Conservation (phyloP, 2,888 invertebrate species). For the Trilocha varians region DNA sequence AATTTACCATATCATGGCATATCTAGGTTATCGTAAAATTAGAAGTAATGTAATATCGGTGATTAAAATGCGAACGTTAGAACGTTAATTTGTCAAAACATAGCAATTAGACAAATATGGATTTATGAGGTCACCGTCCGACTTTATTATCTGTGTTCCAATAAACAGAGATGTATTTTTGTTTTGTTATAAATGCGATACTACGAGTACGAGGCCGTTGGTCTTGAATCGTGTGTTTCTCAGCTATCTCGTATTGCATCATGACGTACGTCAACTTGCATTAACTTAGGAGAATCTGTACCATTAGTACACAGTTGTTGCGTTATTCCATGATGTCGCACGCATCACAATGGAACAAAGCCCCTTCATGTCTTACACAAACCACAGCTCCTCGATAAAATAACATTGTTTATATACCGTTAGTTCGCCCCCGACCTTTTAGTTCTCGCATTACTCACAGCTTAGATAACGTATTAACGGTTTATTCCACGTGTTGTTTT, state of each 20-base stretch:
- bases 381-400: constrained; percentile 32
- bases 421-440: constrained; percentile 30
- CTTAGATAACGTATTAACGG: constrained; percentile 3
- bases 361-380: constrained; percentile 27
- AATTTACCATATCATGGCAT: too few relatives aligned
- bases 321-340: constrained; percentile 30
- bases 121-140: background rate
- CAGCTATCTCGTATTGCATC: background rate
- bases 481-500: constrained; percentile 18
- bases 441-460: constrained; percentile 23
- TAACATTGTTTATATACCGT: constrained; percentile 47
- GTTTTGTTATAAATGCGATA: constrained; percentile 2
- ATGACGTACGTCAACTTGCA: background rate
- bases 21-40: background rate
- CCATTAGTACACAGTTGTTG: constrained; percentile 13
- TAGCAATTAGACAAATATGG: background rate
- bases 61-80: background rate
- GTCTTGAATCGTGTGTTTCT: background rate
- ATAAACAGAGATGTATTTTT: background rate
- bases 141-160: background rate
- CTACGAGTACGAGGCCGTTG: background rate
- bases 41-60: background rate
- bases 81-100: background rate
- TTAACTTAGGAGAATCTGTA: constrained; percentile 5
- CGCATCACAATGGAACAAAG: constrained; percentile 56